phyloP scores from a whole-genome alignment of 2,797 vertebrate species.

The Tokudaia muenninki region DNA sequence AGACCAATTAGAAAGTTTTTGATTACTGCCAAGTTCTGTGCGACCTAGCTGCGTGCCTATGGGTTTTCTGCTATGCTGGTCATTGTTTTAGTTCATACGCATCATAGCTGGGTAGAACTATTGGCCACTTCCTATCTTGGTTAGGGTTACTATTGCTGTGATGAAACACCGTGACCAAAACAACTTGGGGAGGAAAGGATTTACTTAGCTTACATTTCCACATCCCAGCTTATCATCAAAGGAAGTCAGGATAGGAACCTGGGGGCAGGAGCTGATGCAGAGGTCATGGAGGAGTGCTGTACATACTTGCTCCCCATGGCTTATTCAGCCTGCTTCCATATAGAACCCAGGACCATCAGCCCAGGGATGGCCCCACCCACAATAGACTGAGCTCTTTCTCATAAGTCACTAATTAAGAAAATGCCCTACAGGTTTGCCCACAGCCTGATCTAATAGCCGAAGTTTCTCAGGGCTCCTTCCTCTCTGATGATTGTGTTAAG shows the following conservation, averaged over 20 bases:
- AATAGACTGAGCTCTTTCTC: not conserved
- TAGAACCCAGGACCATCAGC: not conserved
- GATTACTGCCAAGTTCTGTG: not conserved
- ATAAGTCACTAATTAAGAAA: not conserved
- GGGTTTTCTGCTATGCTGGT: not conserved
- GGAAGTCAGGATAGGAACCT: not conserved
- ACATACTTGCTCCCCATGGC: not conserved
- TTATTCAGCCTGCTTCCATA: not conserved
- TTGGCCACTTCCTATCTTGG: not conserved
- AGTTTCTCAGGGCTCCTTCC: not conserved
- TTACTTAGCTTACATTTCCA: not conserved
- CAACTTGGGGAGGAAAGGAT: not conserved
- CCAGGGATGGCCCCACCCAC: not conserved
- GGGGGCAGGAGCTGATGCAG: not conserved
- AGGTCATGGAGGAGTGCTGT: not conserved
- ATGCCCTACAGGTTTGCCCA: not conserved
- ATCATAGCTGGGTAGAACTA: not conserved
- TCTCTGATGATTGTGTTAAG: not conserved
- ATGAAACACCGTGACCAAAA: not conserved
- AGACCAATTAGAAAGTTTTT: not conserved
- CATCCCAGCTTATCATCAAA: not conserved
- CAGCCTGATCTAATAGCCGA: too few relatives aligned
- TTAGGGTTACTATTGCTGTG: not conserved
- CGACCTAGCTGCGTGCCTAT: not conserved
- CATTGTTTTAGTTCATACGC: not conserved